Evolutionary conservation across 2,113 vertebrate species (phyloP), one percentile per base, ranked within the genome.

Genomic region (Malurus cyaneus): DNA sequence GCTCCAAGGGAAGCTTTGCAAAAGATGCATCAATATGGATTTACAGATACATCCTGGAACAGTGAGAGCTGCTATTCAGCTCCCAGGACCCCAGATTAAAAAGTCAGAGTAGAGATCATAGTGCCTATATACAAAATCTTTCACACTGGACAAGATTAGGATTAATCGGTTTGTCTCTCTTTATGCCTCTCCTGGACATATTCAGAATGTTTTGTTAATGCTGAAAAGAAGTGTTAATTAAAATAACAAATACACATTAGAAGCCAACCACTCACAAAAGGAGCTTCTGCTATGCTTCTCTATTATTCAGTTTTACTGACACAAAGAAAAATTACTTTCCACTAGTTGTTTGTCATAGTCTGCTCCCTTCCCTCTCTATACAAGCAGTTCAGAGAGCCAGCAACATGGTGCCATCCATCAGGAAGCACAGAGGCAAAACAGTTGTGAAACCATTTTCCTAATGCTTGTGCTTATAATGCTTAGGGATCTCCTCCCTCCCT

Each of bases 241-340:
- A 88, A 94, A 88, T 96, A 92, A 95, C 83, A 96, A 86, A 94
- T 84, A 82, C 10, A 1, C 39, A 91, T 92, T 86, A 94, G 80
- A 92, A 95, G 83, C 32, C 79, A 92, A 89, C 69, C 76, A 54
- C 69, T 84, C 91, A 88, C 47, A 88, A 96, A 88, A 92, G 34
- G 7, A 92, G 67, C 76, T 83, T 86, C 76, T 83, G 76, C 67
- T 90, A 49, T 54, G 59, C 44, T 80, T 90, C 52, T 92, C 52
- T 67, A 80, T 92, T 95, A 95, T 86, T 91, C 88, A 93, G 1
- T 94, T 83, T 91, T 89, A 91, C 83, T 81, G 88, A 89, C 95
- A 95, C 41, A 78, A 93, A 96, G 94, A 93, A 95, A 92, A 94
- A 95, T 92, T 88, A 71, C 88, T 71, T 96, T 74, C 79, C 76